Percentiles rank a stretch among this genome's conserved stretches.
These are phyloP conservation scores for Hemibagrus wyckioides DNA, from an alignment of 2,113 vertebrate species.

Conservation along the genomic window DNA sequence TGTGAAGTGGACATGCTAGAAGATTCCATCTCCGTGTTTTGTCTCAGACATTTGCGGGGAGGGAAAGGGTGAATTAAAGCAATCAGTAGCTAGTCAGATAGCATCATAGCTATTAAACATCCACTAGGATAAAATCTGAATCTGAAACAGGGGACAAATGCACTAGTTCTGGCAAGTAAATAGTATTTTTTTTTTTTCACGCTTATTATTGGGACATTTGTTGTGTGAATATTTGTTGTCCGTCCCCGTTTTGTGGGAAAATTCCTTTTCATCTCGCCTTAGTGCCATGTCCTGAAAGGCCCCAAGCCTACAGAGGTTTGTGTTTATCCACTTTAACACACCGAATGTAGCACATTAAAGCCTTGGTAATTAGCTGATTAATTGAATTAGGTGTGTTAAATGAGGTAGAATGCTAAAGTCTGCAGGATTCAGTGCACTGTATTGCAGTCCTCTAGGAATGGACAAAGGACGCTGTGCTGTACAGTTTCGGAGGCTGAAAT, in stretches of 20 bases:
- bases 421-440: no score
- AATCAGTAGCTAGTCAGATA: not conserved
- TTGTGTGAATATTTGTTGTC: not conserved
- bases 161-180: not conserved
- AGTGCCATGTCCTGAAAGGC: not conserved
- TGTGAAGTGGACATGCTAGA: not conserved
- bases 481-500: not conserved
- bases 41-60: not conserved
- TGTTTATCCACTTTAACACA: constrained; percentile 10
- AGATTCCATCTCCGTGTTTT: not conserved
- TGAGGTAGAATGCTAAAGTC: not conserved
- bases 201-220: not conserved
- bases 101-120: not conserved
- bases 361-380: constrained; percentile 16
- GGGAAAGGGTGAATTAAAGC: not conserved
- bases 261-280: no score
- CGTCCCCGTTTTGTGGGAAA: not conserved
- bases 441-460: not conserved
- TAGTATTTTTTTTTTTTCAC: not conserved
- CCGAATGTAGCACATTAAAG: not conserved
- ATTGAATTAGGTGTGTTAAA: constrained; percentile 20
- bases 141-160: not conserved
- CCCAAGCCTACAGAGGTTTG: not conserved
- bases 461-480: not conserved
- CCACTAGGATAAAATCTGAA: not conserved